Percentiles rank a stretch among this genome's conserved stretches.
phyloP scores from a whole-genome alignment of 2,113 vertebrate species.

The Chaetodon trifascialis region DNA sequence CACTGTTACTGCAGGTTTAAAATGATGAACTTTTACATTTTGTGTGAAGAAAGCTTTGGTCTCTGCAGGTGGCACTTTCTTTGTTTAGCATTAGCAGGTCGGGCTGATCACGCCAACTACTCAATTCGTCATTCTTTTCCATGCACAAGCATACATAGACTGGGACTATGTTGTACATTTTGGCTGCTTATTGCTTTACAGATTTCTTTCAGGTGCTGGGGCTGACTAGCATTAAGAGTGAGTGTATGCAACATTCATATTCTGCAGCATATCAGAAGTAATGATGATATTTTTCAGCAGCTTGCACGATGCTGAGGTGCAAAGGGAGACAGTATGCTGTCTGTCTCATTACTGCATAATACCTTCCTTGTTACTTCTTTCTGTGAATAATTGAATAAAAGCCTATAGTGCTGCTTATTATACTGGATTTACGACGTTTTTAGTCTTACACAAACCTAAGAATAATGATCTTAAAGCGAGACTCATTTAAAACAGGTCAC shows the following conservation, averaged over 20 bases:
- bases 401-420: neutral
- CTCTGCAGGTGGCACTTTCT: neutral
- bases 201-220: slow-evolving; percentile 6
- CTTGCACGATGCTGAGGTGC: neutral
- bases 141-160: neutral
- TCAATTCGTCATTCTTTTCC: neutral
- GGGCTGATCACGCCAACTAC: neutral
- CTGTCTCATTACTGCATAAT: slow-evolving; percentile 6
- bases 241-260: slow-evolving; percentile 8
- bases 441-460: neutral
- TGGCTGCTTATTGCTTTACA: neutral
- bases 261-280: neutral
- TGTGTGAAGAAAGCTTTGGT: neutral
- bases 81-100: neutral
- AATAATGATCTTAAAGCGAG: neutral
- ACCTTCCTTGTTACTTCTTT: neutral
- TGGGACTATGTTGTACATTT: neutral
- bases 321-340: neutral
- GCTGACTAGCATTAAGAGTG: neutral
- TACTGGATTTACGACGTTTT: neutral
- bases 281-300: neutral
- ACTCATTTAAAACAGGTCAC: neutral
- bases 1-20: neutral
- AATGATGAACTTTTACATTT: neutral
- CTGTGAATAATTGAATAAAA: slow-evolving; percentile 11